These are phyloP conservation scores for Engraulis encrasicolus DNA, from an alignment of 2,113 vertebrate genomes.

Conservation along the genomic window DNA sequence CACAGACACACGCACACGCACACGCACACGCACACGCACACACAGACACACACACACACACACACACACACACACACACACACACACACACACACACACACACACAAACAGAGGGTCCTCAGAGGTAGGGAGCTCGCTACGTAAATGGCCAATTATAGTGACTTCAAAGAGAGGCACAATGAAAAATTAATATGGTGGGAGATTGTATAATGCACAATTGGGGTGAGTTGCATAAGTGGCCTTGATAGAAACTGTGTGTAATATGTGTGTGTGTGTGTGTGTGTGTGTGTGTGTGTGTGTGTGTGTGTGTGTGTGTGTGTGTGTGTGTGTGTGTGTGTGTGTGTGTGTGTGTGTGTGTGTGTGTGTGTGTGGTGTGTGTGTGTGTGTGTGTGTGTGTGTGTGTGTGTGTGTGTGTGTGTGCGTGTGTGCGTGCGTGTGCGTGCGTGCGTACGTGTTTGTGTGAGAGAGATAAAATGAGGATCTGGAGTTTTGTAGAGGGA, in stretches of 20 bases:
- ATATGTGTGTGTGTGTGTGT: too few species aligned
- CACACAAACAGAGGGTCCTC: constrained; percentile 26
- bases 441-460: too few species aligned
- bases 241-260: constrained; percentile 54
- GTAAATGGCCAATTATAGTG: constrained; percentile 71
- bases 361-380: too few species aligned
- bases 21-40: not conserved
- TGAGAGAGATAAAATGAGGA: too few species aligned
- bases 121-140: constrained; percentile 60
- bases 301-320: too few species aligned
- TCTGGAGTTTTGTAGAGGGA: too few species aligned
- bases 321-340: constrained; percentile 38
- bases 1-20: not conserved
- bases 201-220: constrained; percentile 62
- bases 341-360: constrained; percentile 4
- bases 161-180: constrained; percentile 64
- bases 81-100: not conserved
- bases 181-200: constrained; percentile 65
- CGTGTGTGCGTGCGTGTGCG: too few species aligned
- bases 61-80: not conserved
- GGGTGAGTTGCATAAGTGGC: constrained; percentile 66
- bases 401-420: too few species aligned
- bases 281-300: not conserved
- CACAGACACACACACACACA: not conserved
- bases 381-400: not conserved